phyloP scores from a whole-genome alignment of 2,113 vertebrate genomes.

The Xenopus borealis region DNA sequence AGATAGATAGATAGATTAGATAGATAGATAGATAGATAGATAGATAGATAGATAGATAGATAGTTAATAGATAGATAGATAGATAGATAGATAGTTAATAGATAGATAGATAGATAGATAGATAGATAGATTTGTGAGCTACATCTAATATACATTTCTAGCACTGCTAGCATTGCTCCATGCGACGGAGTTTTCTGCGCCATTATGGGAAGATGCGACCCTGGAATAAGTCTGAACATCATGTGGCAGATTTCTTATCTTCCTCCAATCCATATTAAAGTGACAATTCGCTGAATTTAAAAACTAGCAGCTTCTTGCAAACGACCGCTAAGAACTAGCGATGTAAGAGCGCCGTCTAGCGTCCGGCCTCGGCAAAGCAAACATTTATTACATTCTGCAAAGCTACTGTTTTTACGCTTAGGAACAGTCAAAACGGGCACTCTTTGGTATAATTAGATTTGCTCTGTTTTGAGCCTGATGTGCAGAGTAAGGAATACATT shows the following conservation, averaged over 20 bases:
- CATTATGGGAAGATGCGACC: background rate
- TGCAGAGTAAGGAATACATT: background rate
- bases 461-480: background rate
- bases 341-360: conserved; percentile 31
- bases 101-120: too few species aligned
- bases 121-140: too few species aligned
- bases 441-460: conserved; percentile 3
- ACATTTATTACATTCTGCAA: background rate
- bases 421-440: background rate
- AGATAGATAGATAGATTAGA: too few species aligned
- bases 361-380: background rate
- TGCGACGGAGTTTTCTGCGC: too few species aligned
- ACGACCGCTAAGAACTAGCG: background rate
- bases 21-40: too few species aligned
- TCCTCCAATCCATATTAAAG: conserved; percentile 32
- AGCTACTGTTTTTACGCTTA: too few species aligned
- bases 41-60: too few species aligned
- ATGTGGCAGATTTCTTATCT: conserved; percentile 38
- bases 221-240: conserved; percentile 31
- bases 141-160: too few species aligned
- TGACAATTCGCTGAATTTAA: conserved; percentile 27
- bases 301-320: conserved; percentile 12
- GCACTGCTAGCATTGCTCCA: background rate
- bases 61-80: too few species aligned
- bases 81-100: too few species aligned